Evolutionary conservation across 1,140 invertebrate genomes (phyloP), one percentile per base, ranked within the genome.

Genomic region (Schlechtendalia chinensis): DNA sequence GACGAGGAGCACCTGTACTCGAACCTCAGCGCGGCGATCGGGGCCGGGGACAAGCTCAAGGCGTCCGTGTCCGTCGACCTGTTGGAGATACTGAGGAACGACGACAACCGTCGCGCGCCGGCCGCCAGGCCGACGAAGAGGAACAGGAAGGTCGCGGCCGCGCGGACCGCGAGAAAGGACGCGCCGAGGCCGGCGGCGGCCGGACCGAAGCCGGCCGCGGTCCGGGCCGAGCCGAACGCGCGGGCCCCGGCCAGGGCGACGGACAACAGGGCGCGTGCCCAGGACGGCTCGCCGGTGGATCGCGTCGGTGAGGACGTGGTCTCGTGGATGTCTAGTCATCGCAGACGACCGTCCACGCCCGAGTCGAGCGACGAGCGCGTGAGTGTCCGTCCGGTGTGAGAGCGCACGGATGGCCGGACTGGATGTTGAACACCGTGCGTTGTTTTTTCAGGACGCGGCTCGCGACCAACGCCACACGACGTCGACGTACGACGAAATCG

Each of bases 271-370:
- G 50, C n/a, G 0, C 27, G 29, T n/a, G 17, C 53, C 8, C 45
- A 27, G 0, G 56, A 63, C 0, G 22, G 17, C 29, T 79, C 58
- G 3, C 58, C 75, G n/a, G 75, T 63, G 14, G 75, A 79, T 47
- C 27, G 50, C 12, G 22, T 2, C 8, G 50, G 27, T 27, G 75
- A 61, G 24, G 75, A 79, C 5, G 56, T 79, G 1, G 58, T 79
- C n/a, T 79, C 75, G 1, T 79, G 75, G 75, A 79, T 79, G 75
- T 79, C 75, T 0, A 79, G 56, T 63, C 75, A 79, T 27, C 75
- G 61, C 16, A 79, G 75, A 29, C 39, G 75, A 29, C 39, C 75
- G 1, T 12, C n/a, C 0, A 79, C 75, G 2, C 24, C 75, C 12
- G 58, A 79, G 19, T 16, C 19, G 0, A 29, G n/a, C 5, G 16